Base-by-base conservation (phyloP, 2,797 vertebrate genomes). In the Rhadinocentrus ornatus region DNA sequence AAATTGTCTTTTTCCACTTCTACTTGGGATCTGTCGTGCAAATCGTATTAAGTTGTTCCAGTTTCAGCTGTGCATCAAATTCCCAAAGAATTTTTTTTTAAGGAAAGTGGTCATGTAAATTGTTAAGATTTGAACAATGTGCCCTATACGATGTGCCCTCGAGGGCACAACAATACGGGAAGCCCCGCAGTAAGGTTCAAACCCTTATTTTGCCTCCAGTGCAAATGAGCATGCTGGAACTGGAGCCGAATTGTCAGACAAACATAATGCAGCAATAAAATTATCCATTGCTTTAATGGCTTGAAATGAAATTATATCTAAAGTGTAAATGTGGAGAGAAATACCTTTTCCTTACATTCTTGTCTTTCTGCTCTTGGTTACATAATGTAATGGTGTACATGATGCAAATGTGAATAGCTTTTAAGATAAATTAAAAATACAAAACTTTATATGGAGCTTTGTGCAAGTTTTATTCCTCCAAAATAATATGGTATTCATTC, bases 1-100 rank as follows among this genome's bases (percentile, higher is more conserved):
- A 73, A 67, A 55, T 27, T 0, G 26, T 59, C 39, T 62, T 73
- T 62, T 65, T 65, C 70, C 62, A 24, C 20, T 64, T 44, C 39
- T 66, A 35, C 62, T 52, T 56, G 53, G 12, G 56, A 12, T 34
- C 11, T 31, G 55, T 44, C 52, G 11, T 66, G 52, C 13, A 16
- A 11, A 41, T 4, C 6, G 12, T 37, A 24, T n/a, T 6, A n/a
- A 39, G 34, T 22, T n/a, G 18, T 66, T 39, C 35, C 34, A 54
- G 26, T 4, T n/a, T 54, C 24, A 52, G 50, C 10, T 26, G 22
- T 52, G 22, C 11, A 52, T 52, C 12, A 26, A 52, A 26, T 26
- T 22, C 4, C 11, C 22, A 24, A 4, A 52, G 24, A 26, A 52
- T 26, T 16, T 22, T 6, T 7, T 22, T 22, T 50, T 50, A 10